phyloP scores from a whole-genome alignment of 1,140 invertebrate species.

The Calephelis virginiensis region DNA sequence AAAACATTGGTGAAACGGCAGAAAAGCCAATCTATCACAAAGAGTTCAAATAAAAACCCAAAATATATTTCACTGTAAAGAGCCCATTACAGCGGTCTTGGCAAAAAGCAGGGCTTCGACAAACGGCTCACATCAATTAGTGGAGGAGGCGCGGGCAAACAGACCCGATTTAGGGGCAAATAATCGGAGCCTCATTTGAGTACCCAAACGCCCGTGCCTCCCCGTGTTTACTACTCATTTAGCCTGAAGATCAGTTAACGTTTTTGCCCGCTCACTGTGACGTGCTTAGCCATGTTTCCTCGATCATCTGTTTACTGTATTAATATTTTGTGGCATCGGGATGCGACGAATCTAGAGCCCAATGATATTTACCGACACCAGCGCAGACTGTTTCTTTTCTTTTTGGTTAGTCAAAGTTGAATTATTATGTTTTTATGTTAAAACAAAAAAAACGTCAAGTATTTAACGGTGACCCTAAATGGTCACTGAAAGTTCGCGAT shows the following conservation, averaged over 20 bases:
- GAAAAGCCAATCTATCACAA: conserved; percentile 26
- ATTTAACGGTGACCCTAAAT: no score
- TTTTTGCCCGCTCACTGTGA: conserved; percentile 14
- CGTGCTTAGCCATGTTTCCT: background rate
- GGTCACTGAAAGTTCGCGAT: no score
- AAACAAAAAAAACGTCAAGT: no score
- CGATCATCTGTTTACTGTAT: no score
- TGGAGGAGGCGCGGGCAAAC: conserved; percentile 52
- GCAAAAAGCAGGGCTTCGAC: conserved; percentile 48
- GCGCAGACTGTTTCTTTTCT: no score
- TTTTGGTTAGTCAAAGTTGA: no score
- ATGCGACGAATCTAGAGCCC: no score
- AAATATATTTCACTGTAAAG: conserved; percentile 66
- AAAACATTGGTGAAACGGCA: conserved; percentile 11
- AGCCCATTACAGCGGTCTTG: conserved; percentile 60
- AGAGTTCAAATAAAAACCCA: conserved; percentile 20
- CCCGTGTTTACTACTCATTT: conserved; percentile 70
- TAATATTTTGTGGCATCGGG: no score
- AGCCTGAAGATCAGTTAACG: conserved; percentile 43
- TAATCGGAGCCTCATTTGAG: conserved; percentile 61
- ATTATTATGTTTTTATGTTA: no score
- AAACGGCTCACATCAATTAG: conserved; percentile 64
- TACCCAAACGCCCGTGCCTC: conserved; percentile 32
- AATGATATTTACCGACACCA: no score
- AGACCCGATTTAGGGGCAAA: conserved; percentile 55